Evolutionary conservation across 2,113 vertebrate genomes (phyloP).

Genomic region (Paralichthys olivaceus): DNA sequence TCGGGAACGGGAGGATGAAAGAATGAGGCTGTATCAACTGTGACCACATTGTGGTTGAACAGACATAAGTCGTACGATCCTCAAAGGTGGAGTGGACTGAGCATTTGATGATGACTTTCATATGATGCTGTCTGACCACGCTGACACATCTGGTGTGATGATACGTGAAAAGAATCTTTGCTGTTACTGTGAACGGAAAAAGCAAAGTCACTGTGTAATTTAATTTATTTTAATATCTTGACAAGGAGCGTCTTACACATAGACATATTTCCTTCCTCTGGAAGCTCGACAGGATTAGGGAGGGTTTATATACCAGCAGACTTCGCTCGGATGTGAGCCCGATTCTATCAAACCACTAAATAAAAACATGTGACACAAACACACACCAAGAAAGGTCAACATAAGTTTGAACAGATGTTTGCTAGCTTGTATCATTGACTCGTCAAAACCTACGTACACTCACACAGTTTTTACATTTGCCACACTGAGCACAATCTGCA

Average conservation of each 20-base stretch:
- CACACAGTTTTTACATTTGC: constrained; percentile 21
- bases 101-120: not conserved
- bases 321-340: not conserved
- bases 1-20: constrained; percentile 29
- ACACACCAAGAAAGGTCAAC: constrained; percentile 22
- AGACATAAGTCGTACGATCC: not conserved
- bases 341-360: constrained; percentile 9
- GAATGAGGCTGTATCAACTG: constrained; percentile 60
- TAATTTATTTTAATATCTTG: constrained; percentile 37
- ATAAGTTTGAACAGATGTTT: constrained; percentile 31
- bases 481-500: not conserved
- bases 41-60: constrained; percentile 2
- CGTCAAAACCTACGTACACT: constrained; percentile 22
- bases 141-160: constrained; percentile 15
- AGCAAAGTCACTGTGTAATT: not conserved
- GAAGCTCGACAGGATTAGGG: constrained; percentile 6
- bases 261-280: constrained; percentile 6
- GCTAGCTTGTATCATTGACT: constrained; percentile 6
- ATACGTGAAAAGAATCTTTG: not conserved
- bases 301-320: constrained; percentile 7
- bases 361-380: constrained; percentile 34
- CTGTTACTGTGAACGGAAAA: not conserved
- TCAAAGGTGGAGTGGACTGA: constrained; percentile 13
- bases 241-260: constrained; percentile 47
- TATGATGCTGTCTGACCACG: not conserved